Evolutionary conservation across 2,113 vertebrate species (phyloP).

Genomic region (Ploceus nigricollis): DNA sequence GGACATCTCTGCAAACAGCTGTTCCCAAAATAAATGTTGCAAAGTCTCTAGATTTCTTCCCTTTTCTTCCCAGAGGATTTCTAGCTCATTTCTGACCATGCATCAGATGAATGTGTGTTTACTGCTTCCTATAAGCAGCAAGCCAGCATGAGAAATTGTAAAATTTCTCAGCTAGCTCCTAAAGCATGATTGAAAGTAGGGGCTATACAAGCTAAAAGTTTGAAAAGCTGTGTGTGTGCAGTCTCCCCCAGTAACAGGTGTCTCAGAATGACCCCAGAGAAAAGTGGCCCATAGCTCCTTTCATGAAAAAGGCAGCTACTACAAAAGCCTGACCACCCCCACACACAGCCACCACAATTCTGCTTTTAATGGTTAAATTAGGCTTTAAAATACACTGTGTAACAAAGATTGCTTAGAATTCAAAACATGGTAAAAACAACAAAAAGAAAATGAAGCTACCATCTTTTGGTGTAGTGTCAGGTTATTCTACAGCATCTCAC

Average conservation of each 20-base stretch:
- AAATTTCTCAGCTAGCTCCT: background rate
- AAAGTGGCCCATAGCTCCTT: background rate
- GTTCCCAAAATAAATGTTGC: conserved; percentile 7
- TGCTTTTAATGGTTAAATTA: background rate
- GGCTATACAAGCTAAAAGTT: background rate
- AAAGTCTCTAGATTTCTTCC: background rate
- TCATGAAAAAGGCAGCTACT: background rate
- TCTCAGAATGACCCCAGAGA: background rate
- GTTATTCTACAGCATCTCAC: background rate
- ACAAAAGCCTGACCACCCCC: background rate
- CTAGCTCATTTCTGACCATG: background rate
- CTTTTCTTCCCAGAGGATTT: conserved; percentile 4
- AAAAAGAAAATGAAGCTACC: background rate
- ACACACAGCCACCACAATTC: background rate
- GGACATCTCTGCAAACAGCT: conserved; percentile 14
- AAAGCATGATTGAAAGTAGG: background rate
- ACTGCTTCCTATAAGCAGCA: background rate
- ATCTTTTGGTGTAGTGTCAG: background rate
- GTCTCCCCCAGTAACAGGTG: background rate
- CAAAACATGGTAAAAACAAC: background rate
- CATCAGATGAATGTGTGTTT: background rate
- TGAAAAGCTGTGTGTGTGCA: background rate
- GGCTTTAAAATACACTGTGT: background rate
- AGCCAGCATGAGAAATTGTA: background rate
- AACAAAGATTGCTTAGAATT: background rate